These are phyloP conservation scores for Melipona quadrifasciata DNA, from an alignment of 1,140 invertebrate genomes.

Conservation along the genomic window DNA sequence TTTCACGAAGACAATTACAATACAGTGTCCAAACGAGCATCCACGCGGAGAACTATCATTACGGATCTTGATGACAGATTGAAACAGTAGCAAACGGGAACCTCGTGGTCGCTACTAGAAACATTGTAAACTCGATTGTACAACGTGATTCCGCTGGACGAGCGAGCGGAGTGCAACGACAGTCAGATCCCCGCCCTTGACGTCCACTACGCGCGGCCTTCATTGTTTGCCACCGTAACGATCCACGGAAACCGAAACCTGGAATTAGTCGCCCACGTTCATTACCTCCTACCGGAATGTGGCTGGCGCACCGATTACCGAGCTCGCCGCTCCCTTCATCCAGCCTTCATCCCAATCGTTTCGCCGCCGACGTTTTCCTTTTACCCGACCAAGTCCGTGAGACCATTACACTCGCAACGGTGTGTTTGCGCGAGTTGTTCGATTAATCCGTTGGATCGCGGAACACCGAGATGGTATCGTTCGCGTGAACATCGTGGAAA, in stretches of 20 bases:
- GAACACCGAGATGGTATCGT: too few species aligned
- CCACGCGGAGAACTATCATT: not conserved
- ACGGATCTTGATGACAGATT: not conserved
- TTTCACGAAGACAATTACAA: not conserved
- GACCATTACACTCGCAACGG: not conserved
- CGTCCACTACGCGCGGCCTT: constrained; percentile 58
- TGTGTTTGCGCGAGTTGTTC: too few species aligned
- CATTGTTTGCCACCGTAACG: constrained; percentile 71
- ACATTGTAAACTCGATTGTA: not conserved
- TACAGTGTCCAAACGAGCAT: too few species aligned
- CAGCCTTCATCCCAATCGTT: not conserved
- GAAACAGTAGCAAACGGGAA: not conserved
- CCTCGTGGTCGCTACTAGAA: not conserved
- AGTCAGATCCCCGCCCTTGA: constrained; percentile 60
- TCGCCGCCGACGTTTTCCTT: not conserved
- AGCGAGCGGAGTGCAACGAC: constrained; percentile 56
- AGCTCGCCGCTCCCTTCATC: not conserved
- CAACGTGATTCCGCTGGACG: not conserved
- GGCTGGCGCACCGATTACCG: constrained; percentile 7
- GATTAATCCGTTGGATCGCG: too few species aligned
- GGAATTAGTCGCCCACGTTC: constrained; percentile 72
- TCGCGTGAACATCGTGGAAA: too few species aligned
- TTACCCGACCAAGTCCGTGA: not conserved
- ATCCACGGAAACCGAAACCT: constrained; percentile 74
- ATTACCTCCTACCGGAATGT: constrained; percentile 62